phyloP scores from a whole-genome alignment of 1,140 invertebrate species.

The Bombus difficillimus region DNA sequence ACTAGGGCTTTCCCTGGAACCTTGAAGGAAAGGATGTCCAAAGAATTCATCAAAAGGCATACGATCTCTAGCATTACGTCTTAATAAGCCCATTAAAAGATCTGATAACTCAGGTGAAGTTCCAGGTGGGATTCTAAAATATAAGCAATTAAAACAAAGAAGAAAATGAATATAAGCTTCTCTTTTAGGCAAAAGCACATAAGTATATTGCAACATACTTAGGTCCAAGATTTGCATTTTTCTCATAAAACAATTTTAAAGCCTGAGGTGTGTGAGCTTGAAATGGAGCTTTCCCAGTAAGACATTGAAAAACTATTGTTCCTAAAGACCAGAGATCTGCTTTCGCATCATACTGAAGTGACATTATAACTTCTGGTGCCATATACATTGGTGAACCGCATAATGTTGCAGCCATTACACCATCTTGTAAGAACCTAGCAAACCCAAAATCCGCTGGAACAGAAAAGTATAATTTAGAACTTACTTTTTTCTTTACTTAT shows the following conservation, averaged over 20 bases:
- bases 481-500: not conserved
- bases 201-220: conserved; percentile 87
- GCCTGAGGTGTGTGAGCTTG: conserved; percentile 99
- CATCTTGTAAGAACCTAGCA: conserved; percentile 98
- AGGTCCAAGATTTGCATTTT: conserved; percentile 96
- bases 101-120: conserved; percentile 95
- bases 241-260: conserved; percentile 98
- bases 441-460: conserved; percentile 99
- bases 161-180: not conserved
- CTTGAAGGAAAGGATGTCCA: conserved; percentile 94
- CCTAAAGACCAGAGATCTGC: conserved; percentile 99
- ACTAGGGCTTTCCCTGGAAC: conserved; percentile 82
- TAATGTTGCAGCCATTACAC: conserved; percentile 99
- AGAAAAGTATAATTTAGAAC: conserved; percentile 33
- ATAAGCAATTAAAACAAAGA: conserved; percentile 52
- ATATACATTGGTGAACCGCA: conserved; percentile 99
- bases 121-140: conserved; percentile 93
- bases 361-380: conserved; percentile 99
- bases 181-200: not conserved
- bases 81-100: conserved; percentile 93
- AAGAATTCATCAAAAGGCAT: conserved; percentile 98
- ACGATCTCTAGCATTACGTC: conserved; percentile 96
- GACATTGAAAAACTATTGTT: conserved; percentile 99
- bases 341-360: conserved; percentile 98
- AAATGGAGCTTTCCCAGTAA: conserved; percentile 99